These are phyloP conservation scores for Whitmania pigra DNA, from an alignment of 1,140 invertebrate genomes.

Conservation along the genomic window DNA sequence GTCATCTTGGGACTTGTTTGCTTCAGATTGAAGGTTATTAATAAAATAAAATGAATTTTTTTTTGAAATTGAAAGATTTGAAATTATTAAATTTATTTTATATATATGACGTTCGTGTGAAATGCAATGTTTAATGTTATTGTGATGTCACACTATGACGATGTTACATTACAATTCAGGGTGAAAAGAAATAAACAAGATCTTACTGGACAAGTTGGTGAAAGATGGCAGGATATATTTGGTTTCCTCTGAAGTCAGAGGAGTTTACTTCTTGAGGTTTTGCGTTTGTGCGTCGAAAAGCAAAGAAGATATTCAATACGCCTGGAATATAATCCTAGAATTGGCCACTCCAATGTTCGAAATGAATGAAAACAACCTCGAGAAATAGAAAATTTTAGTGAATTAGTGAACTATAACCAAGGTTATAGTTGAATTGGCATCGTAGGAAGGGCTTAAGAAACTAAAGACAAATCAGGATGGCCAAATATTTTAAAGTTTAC, in stretches of 20 bases:
- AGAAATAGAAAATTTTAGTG: too few relatives aligned
- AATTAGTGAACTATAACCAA: too few relatives aligned
- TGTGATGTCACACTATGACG: too few relatives aligned
- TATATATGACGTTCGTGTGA: not conserved
- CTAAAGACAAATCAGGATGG: too few relatives aligned
- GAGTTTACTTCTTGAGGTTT: constrained; percentile 50
- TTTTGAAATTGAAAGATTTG: too few relatives aligned
- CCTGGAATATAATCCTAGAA: constrained; percentile 64
- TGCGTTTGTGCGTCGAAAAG: constrained; percentile 63
- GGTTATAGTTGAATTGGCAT: too few relatives aligned
- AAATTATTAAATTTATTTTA: too few relatives aligned
- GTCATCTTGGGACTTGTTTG: constrained; percentile 84
- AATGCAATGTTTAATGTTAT: not conserved
- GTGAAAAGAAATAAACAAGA: constrained; percentile 57
- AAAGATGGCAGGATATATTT: constrained; percentile 68
- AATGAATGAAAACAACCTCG: too few relatives aligned
- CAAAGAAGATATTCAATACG: constrained; percentile 60
- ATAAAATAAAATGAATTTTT: not conserved
- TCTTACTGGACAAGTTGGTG: constrained; percentile 61
- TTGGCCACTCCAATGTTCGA: constrained; percentile 25
- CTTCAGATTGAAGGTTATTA: constrained; percentile 63
- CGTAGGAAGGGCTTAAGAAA: too few relatives aligned
- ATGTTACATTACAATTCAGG: constrained; percentile 4
- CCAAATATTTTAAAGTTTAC: too few relatives aligned
- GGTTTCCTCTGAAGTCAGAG: constrained; percentile 57